Conservation (phyloP, 2,888 invertebrate genomes). For the Octonoba sinensis region DNA sequence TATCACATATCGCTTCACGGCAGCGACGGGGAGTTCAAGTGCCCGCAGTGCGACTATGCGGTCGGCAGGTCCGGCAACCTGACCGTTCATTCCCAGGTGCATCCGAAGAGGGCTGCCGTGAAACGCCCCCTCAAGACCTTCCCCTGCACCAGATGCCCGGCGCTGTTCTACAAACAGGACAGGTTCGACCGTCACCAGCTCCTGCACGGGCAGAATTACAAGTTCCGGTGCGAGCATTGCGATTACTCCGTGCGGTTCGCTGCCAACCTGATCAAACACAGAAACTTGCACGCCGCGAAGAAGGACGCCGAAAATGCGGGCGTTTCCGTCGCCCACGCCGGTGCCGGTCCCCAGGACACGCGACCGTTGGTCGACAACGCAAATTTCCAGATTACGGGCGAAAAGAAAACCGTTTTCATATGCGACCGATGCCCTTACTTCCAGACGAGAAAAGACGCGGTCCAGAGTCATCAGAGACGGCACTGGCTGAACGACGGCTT, state of each 20-base stretch:
- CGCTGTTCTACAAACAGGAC: constrained; percentile 86
- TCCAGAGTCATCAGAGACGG: constrained; percentile 82
- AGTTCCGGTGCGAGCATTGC: constrained; percentile 85
- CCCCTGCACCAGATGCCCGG: constrained; percentile 84
- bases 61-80: constrained; percentile 80
- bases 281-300: constrained; percentile 78
- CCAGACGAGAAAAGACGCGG: constrained; percentile 80
- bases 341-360: neutral
- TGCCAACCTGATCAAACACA: constrained; percentile 85
- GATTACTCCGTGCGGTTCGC: constrained; percentile 91
- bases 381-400: constrained; percentile 71
- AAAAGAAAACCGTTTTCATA: constrained; percentile 76
- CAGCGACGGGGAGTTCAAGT: constrained; percentile 77
- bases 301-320: constrained; percentile 23
- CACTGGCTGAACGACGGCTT: constrained; percentile 79
- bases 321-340: neutral
- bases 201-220: constrained; percentile 85
- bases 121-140: constrained; percentile 29
- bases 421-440: constrained; percentile 87
- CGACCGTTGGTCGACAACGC: constrained; percentile 68
- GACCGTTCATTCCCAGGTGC: constrained; percentile 77
- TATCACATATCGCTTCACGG: constrained; percentile 81
- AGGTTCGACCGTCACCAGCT: constrained; percentile 87
- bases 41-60: constrained; percentile 80
- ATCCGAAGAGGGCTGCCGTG: constrained; percentile 86